Percentiles rank a stretch among this genome's conserved stretches.
Evolutionary conservation across 2,797 vertebrate genomes (phyloP).

Genomic region (Epinephelus coioides): DNA sequence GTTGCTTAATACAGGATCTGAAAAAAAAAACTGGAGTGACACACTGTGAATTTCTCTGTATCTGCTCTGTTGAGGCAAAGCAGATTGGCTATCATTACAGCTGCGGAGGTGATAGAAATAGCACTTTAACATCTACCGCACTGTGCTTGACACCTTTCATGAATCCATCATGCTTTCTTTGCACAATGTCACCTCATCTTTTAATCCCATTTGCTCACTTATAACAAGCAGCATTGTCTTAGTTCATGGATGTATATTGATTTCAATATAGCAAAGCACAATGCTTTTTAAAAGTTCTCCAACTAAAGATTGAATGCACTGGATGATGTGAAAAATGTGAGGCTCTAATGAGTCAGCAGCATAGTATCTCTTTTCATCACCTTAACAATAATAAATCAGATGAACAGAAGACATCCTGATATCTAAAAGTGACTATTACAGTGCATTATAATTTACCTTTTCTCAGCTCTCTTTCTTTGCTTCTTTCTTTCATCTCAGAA

Average conservation of each 20-base stretch:
- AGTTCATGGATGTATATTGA: slow-evolving; percentile 23
- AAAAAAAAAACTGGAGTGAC: background rate
- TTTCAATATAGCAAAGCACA: background rate
- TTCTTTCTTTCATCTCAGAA: slow-evolving; percentile 75
- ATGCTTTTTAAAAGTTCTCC: slow-evolving; percentile 1
- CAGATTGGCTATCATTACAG: slow-evolving; percentile 44
- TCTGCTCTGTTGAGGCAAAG: slow-evolving; percentile 28
- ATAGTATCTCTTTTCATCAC: slow-evolving; percentile 7
- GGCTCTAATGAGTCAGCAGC: slow-evolving; percentile 10
- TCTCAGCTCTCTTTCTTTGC: background rate
- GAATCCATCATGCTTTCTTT: slow-evolving; percentile 29
- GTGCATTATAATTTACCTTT: background rate
- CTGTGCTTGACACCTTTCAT: slow-evolving; percentile 20
- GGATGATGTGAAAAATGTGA: background rate
- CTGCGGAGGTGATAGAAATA: slow-evolving; percentile 40
- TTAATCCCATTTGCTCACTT: slow-evolving; percentile 18
- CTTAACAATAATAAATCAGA: slow-evolving; percentile 8
- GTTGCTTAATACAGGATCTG: background rate
- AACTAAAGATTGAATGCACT: background rate
- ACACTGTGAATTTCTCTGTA: background rate
- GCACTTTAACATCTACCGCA: slow-evolving; percentile 12
- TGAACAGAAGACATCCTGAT: background rate
- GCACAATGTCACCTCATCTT: slow-evolving; percentile 9
- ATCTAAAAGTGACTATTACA: background rate
- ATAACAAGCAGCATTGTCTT: background rate